Conservation (phyloP, 1,140 invertebrate genomes). For the Meloidogyne exigua region DNA sequence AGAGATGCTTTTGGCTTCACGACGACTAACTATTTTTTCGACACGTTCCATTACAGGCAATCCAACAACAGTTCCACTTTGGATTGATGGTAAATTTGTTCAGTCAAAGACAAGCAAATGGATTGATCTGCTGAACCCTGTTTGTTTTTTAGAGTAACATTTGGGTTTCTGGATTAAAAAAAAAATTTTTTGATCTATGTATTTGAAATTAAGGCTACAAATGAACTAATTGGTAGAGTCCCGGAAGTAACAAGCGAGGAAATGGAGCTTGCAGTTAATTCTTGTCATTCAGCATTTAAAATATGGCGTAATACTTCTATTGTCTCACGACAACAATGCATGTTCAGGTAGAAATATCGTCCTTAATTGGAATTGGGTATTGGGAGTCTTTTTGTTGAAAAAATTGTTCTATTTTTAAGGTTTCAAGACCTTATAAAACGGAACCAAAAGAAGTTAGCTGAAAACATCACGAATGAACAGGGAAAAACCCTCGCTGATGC, state of each 20-base stretch:
- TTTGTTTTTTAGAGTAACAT: conserved; percentile 29
- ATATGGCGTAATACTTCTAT: conserved; percentile 89
- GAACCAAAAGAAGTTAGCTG: conserved; percentile 81
- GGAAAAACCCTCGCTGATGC: conserved; percentile 95
- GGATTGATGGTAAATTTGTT: conserved; percentile 61
- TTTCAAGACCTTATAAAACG: conserved; percentile 77
- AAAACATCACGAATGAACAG: conserved; percentile 90
- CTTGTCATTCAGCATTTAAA: conserved; percentile 77
- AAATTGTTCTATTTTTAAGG: conserved; percentile 65
- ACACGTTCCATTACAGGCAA: neutral
- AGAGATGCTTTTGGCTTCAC: neutral
- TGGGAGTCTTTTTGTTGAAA: no score
- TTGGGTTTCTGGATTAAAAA: no score
- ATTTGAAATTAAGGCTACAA: conserved; percentile 68
- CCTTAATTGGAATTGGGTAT: no score
- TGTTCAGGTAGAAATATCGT: conserved; percentile 71
- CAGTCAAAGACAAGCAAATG: conserved; percentile 62
- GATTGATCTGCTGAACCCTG: conserved; percentile 62
- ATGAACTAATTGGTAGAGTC: conserved; percentile 75
- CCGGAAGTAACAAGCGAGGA: conserved; percentile 85
- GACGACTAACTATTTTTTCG: neutral
- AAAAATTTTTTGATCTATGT: conserved; percentile 9
- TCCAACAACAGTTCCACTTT: conserved; percentile 55
- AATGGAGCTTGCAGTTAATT: conserved; percentile 84
- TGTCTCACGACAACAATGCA: conserved; percentile 86